Base-by-base conservation (phyloP, 2,113 vertebrate species). In the Tetrao urogallus region DNA sequence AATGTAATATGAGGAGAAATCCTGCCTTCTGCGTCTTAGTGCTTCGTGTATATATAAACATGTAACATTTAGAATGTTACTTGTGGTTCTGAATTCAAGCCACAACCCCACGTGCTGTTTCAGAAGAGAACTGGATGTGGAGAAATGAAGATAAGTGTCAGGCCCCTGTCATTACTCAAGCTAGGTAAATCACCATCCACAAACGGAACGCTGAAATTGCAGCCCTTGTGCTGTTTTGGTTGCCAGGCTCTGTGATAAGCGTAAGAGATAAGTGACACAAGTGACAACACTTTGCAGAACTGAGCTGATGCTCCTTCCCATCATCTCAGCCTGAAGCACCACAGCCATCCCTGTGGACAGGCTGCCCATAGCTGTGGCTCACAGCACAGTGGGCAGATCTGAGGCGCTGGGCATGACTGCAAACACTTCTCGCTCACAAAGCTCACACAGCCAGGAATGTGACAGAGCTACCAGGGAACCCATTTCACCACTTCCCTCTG, bases 101-200 rank as follows among this genome's bases (percentile, higher is more conserved):
- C 67, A 22, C 40, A 71, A 60, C 73, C 79, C 69, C 3, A 2
- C 27, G 63, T 69, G 4, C 63, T 69, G 34, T 14, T 87, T 61
- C 17, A 76, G 75, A 78, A 73, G 63, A 85, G 18, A 82, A 52
- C 58, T 82, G 89, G 89, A 54, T 52, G 25, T 72, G 52, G 73
- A 67, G 71, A 93, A 67, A 80, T 19, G 10, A 38, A 88, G 69
- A 42, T 86, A 89, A 91, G 93, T 93, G n/a, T 56, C 83, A 74
- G 56, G 8, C 19, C 50, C 8, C 73, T 84, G 73, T 34, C 52
- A 42, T 90, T 74, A 47, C 57, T 75, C 70, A 42, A 9, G 47
- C 80, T 20, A 73, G 12, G 10, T 70, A 88, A 73, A 88, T 61
- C 80, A 40, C 58, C 72, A 42, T 3, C 72, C 71, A 5, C 12